Percentiles rank a stretch among this genome's conserved stretches.
Evolutionary conservation across 2,888 invertebrate genomes (phyloP).

Genomic region (Drosophila differens): DNA sequence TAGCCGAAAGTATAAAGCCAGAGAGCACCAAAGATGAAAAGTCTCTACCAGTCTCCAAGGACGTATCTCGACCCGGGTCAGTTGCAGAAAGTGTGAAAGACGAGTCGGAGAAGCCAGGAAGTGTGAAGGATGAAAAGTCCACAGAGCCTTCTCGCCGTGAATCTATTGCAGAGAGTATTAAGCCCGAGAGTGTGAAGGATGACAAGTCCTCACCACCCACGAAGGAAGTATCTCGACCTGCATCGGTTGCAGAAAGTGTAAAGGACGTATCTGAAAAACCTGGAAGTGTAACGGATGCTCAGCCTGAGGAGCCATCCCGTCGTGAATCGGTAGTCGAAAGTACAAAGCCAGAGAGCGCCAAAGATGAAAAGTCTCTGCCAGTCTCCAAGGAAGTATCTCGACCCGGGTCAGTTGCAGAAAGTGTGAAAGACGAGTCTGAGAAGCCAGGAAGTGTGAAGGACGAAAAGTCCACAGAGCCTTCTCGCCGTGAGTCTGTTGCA

Average conservation of each 20-base stretch:
- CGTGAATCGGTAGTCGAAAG: no score
- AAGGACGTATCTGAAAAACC: no score
- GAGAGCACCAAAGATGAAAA: not conserved
- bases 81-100: accelerated
- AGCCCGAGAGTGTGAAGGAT: no score
- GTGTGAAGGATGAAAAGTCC: not conserved
- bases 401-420: accelerated
- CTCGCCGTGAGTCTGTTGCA: not conserved
- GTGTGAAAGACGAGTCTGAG: not conserved
- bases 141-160: no score
- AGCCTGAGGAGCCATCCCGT: no score
- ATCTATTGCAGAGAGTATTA: no score
- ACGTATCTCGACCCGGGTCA: not conserved
- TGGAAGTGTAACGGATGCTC: no score
- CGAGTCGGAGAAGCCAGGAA: not conserved
- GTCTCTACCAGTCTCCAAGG: accelerated
- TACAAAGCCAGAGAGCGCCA: no score
- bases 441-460: not conserved
- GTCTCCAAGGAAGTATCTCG: not conserved
- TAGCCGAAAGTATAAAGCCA: accelerated
- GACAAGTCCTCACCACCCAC: no score
- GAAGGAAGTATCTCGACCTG: no score
- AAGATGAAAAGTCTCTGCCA: not conserved
- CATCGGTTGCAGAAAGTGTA: no score
- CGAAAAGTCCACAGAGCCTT: not conserved